These are phyloP conservation scores for Fulica atra DNA, from an alignment of 2,113 vertebrate genomes.

Conservation along the genomic window DNA sequence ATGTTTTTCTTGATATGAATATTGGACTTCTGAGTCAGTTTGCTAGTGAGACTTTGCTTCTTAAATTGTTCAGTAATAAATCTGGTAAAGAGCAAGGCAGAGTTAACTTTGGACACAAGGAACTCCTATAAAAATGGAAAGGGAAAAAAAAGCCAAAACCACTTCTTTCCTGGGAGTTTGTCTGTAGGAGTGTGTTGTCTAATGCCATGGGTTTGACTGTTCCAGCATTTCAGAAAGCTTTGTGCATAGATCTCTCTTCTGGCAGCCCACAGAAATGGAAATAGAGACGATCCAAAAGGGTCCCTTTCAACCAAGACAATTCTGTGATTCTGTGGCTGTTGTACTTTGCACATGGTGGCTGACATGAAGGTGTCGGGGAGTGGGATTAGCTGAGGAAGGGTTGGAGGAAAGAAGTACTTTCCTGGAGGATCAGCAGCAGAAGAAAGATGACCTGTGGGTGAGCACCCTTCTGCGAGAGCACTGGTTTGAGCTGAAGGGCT, in stretches of 20 bases:
- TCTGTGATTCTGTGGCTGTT: accelerated
- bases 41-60: not conserved
- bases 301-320: too few species aligned
- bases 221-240: not conserved
- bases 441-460: not conserved
- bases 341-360: not conserved
- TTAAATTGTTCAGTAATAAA: not conserved
- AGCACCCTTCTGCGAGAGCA: not conserved
- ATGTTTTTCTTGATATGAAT: not conserved
- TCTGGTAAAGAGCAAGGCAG: not conserved
- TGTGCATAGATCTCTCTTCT: not conserved
- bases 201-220: not conserved
- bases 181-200: not conserved
- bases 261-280: not conserved
- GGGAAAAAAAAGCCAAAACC: not conserved
- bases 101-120: not conserved
- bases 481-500: not conserved
- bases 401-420: not conserved
- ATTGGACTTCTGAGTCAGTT: not conserved
- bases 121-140: not conserved
- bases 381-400: not conserved
- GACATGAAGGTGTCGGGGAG: not conserved
- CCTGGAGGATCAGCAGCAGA: not conserved
- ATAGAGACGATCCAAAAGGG: not conserved
- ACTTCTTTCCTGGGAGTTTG: not conserved